Evolutionary conservation across 2,888 invertebrate species (phyloP), one percentile per base, ranked within the genome.

Genomic region (Cremastinae sp.): DNA sequence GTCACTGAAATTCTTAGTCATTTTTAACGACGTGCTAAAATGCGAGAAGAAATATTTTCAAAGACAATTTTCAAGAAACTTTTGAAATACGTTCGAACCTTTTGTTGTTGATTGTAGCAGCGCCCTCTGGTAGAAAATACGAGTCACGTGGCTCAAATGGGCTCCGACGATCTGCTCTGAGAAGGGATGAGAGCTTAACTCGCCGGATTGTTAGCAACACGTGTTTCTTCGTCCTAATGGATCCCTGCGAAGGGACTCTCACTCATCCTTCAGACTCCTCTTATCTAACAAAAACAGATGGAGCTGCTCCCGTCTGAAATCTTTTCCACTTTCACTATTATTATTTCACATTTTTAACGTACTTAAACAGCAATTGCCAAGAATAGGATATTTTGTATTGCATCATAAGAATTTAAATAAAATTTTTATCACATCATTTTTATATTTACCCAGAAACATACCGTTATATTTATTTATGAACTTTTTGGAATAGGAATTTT

Each of bases 191-290:
- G 47, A 53, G 66, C 54, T 49, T 8, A 34, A 38, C 65, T 20
- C 34, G 34, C 22, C n/a, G n/a, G 58, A 36, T 72, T 51, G 28
- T 56, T 58, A 43, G 43, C 70, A 59, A 45, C 70, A 66, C 71
- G 65, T 65, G 75, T 66, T 65, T 71, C 36, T 56, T 49, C 28
- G 49, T 38, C 28, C 66, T 71, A 66, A 65, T 66, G 71, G 59
- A 66, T 54, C 65, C 28, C 66, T 66, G 36, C 71, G 56, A 61
- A 75, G 47, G 61, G 71, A 65, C 45, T 54, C 61, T 59, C 66
- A 22, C 61, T n/a, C n/a, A n/a, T 34, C 22, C 18, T 45, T n/a
- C 10, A 18, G 12, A 74, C 43, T 61, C 43, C 49, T 49, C 59
- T 75, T 65, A 70, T 70, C 71, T 61, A 20, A 45, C 38, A 28